phyloP scores from a whole-genome alignment of 2,888 invertebrate species.

The Cepaea hortensis region DNA sequence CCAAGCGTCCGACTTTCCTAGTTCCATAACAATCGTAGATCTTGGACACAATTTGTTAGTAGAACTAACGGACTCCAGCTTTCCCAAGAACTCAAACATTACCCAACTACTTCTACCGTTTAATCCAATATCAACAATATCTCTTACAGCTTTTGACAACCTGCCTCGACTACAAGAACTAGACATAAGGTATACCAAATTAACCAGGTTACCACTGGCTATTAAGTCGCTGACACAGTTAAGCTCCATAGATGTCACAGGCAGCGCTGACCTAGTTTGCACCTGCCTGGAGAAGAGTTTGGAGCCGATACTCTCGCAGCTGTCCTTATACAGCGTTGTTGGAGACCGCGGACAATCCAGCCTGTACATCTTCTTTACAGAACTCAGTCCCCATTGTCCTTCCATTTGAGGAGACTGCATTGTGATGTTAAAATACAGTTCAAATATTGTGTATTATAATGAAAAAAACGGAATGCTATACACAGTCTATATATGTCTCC shows the following conservation, averaged over 20 bases:
- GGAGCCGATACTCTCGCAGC: not conserved
- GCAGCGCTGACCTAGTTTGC: not conserved
- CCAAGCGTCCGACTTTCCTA: not conserved
- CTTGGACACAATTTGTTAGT: not conserved
- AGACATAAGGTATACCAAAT: not conserved
- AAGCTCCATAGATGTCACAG: not conserved
- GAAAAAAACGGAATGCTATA: too few relatives aligned
- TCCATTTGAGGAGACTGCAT: too few relatives aligned
- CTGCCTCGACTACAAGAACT: not conserved
- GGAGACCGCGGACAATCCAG: not conserved
- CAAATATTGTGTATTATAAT: too few relatives aligned
- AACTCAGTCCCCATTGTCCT: not conserved
- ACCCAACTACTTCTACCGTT: not conserved
- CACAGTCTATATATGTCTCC: too few relatives aligned
- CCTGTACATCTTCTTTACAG: not conserved
- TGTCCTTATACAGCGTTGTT: not conserved
- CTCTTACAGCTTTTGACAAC: not conserved
- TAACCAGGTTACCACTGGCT: slow-evolving; percentile 19
- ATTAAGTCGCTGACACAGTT: not conserved
- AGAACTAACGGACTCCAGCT: not conserved
- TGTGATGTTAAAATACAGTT: too few relatives aligned
- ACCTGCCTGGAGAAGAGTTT: slow-evolving; percentile 14
- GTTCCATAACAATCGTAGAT: not conserved
- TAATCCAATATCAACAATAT: not conserved
- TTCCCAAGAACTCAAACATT: not conserved